Conservation (phyloP, 2,797 vertebrate genomes). For the Hylomyscus alleni region DNA sequence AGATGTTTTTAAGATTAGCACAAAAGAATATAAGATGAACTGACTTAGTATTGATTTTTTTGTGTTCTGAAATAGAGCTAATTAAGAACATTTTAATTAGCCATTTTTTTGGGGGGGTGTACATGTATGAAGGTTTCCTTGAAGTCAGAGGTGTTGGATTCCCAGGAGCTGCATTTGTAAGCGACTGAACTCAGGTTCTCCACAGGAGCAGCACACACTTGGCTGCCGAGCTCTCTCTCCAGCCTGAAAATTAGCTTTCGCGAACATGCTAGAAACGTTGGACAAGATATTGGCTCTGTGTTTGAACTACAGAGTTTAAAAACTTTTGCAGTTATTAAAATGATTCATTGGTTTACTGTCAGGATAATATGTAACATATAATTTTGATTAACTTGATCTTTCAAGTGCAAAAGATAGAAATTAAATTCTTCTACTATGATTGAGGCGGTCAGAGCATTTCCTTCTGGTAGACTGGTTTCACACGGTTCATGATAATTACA, state of each 20-base stretch:
- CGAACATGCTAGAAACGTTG: background rate
- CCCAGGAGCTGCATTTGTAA: background rate
- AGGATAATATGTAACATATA: background rate
- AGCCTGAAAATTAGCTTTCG: background rate
- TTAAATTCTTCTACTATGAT: background rate
- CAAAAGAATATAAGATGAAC: background rate
- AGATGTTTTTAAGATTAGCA: background rate
- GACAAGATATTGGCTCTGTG: background rate
- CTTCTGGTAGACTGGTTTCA: background rate
- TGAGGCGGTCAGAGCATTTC: background rate
- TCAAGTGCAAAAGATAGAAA: background rate
- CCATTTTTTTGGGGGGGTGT: background rate
- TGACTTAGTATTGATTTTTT: background rate
- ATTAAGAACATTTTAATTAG: background rate
- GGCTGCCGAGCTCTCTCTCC: background rate
- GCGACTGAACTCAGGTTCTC: background rate
- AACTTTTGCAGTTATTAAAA: background rate
- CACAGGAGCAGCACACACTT: background rate
- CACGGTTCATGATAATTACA: background rate
- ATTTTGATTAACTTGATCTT: constrained; percentile 29
- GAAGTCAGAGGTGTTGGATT: background rate
- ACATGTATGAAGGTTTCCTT: background rate
- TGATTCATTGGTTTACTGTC: background rate
- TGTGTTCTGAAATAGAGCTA: background rate
- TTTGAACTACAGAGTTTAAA: background rate